Percentiles rank a stretch among this genome's conserved stretches.
Evolutionary conservation across 2,797 vertebrate genomes (phyloP).

Genomic region (Lutjanus campechanus): DNA sequence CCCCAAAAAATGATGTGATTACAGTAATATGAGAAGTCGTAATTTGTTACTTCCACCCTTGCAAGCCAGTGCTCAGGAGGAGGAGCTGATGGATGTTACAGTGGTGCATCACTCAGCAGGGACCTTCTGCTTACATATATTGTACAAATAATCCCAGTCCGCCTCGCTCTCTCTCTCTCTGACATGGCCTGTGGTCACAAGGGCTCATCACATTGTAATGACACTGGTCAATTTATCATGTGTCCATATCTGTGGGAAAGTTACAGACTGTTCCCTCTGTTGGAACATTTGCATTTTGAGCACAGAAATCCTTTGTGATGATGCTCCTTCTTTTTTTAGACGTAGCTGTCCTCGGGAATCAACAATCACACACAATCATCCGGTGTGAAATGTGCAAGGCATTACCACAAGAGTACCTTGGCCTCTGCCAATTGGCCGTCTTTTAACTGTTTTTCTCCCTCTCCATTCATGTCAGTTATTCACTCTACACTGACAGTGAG

Average conservation of each 20-base stretch:
- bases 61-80: background rate
- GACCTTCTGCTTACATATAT: constrained; percentile 34
- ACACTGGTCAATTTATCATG: constrained; percentile 41
- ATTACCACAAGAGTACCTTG: constrained; percentile 52
- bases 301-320: constrained; percentile 32
- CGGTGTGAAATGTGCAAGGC: constrained; percentile 55
- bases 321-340: constrained; percentile 32
- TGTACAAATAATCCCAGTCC: constrained; percentile 54
- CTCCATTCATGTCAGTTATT: constrained; percentile 56
- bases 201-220: constrained; percentile 49
- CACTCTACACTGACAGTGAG: constrained; percentile 29
- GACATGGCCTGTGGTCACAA: constrained; percentile 14
- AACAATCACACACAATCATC: constrained; percentile 23
- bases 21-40: no score
- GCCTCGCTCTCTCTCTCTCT: constrained; percentile 12
- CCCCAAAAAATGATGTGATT: no score
- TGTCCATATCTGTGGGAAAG: constrained; percentile 59
- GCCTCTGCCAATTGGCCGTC: constrained; percentile 46
- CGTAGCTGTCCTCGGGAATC: constrained; percentile 20
- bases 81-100: constrained; percentile 7
- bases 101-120: constrained; percentile 27
- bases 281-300: constrained; percentile 33
- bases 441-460: constrained; percentile 24
- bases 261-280: constrained; percentile 42
- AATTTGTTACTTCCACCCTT: no score